Percentiles rank a stretch among this genome's conserved stretches.
These are phyloP conservation scores for Ischnus inquisitorius DNA, from an alignment of 2,888 invertebrate genomes.

Conservation along the genomic window DNA sequence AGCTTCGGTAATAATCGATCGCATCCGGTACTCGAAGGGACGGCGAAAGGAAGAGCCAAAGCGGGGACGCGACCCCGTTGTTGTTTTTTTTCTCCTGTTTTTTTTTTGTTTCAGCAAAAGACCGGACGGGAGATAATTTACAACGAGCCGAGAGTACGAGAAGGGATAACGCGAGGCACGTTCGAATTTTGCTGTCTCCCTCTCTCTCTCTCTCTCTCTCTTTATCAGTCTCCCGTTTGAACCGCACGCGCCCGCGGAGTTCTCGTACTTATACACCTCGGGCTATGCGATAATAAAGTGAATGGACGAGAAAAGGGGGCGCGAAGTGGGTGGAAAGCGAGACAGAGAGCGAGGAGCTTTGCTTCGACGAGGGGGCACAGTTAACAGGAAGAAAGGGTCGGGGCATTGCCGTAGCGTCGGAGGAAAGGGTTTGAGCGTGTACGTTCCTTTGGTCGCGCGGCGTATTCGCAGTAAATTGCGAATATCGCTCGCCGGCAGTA, in stretches of 20 bases:
- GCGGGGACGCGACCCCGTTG: conserved; percentile 37
- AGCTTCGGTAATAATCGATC: conserved; percentile 58
- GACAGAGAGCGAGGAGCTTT: conserved; percentile 5
- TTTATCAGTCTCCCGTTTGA: neutral
- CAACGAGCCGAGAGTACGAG: conserved; percentile 24
- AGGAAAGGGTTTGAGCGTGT: conserved; percentile 22
- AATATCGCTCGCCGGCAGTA: conserved; percentile 66
- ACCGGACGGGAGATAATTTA: conserved; percentile 67
- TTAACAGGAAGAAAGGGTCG: conserved; percentile 41
- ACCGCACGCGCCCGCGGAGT: conserved; percentile 62
- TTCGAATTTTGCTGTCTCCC: conserved; percentile 50
- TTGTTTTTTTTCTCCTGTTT: conserved; percentile 26
- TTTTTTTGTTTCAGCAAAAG: conserved; percentile 51
- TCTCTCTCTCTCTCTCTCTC: conserved; percentile 35
- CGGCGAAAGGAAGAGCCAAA: conserved; percentile 49
- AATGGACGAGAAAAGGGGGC: conserved; percentile 60
- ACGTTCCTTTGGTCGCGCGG: conserved; percentile 65
- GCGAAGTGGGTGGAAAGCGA: conserved; percentile 25
- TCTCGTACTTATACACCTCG: conserved; percentile 62
- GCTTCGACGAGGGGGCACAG: conserved; percentile 40
- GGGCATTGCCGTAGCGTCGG: neutral
- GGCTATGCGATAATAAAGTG: conserved; percentile 68
- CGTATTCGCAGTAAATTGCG: conserved; percentile 67
- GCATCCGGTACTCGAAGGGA: conserved; percentile 51
- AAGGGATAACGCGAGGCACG: conserved; percentile 47